phyloP scores from a whole-genome alignment of 2,113 vertebrate species.

The Ictalurus punctatus region DNA sequence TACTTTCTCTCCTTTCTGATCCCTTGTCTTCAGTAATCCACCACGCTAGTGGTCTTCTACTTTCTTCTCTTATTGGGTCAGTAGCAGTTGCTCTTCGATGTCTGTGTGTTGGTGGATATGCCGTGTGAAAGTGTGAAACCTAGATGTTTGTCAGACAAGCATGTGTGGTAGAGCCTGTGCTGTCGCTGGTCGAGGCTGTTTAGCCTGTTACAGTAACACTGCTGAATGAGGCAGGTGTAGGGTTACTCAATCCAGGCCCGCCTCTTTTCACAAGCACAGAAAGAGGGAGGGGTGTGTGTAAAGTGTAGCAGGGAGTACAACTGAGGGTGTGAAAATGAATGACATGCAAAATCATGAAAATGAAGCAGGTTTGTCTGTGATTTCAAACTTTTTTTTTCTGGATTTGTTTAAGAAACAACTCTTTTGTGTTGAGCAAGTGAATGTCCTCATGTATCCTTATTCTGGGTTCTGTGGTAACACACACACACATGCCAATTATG shows the following conservation, averaged over 20 bases:
- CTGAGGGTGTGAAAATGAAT: conserved; percentile 10
- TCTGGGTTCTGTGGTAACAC: neutral
- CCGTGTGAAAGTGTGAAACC: conserved; percentile 28
- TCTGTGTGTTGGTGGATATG: conserved; percentile 1
- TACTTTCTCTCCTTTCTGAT: neutral
- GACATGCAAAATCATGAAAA: neutral
- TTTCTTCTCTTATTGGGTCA: neutral
- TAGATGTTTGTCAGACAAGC: conserved; percentile 47
- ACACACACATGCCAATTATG: neutral
- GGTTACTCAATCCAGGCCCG: conserved; percentile 82
- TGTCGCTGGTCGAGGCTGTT: conserved; percentile 81
- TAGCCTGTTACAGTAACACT: conserved; percentile 79
- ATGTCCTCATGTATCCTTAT: neutral
- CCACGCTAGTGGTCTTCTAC: neutral
- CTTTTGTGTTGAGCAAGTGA: neutral
- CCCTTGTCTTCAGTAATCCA: conserved; percentile 10
- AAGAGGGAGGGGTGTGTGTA: conserved; percentile 21
- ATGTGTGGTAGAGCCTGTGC: conserved; percentile 52
- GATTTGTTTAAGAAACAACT: neutral
- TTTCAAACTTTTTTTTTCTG: neutral
- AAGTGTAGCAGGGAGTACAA: conserved; percentile 8
- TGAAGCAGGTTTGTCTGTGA: neutral
- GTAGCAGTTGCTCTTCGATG: conserved; percentile 35
- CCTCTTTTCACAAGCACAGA: conserved; percentile 63
- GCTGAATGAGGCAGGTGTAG: conserved; percentile 83